Percentiles rank a stretch among this genome's conserved stretches.
Evolutionary conservation across 1,140 invertebrate genomes (phyloP).

Genomic region (Calephelis nemesis): DNA sequence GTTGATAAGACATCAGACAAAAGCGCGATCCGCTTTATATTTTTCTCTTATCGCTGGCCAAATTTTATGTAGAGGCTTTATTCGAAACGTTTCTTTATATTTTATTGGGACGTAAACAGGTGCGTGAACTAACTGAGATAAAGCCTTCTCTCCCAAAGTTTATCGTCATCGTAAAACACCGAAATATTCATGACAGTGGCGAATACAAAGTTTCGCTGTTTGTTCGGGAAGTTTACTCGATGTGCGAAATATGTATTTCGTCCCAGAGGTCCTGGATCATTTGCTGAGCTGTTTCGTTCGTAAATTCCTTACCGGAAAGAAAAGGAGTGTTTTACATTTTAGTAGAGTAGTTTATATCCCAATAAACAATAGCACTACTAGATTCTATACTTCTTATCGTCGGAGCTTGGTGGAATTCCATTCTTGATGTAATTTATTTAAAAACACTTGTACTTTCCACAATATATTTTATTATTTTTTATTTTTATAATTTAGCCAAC

Average conservation of each 20-base stretch:
- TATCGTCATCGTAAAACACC: conserved; percentile 17
- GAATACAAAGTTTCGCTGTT: conserved; percentile 17
- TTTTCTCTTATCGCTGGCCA: conserved; percentile 7
- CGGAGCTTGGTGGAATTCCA: too few species aligned
- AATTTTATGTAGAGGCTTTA: conserved; percentile 18
- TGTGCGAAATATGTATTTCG: conserved; percentile 18
- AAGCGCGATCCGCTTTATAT: conserved; percentile 9
- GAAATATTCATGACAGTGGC: conserved; percentile 15
- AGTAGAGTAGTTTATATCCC: background rate
- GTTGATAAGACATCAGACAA: background rate
- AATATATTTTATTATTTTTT: too few species aligned
- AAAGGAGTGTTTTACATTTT: background rate
- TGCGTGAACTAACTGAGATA: conserved; percentile 18
- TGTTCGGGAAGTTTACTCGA: conserved; percentile 12
- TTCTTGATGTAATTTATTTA: too few species aligned
- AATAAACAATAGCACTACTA: background rate
- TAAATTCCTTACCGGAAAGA: background rate
- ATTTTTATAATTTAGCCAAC: too few species aligned
- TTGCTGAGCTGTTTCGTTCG: background rate
- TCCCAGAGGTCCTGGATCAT: conserved; percentile 15
- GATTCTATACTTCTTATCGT: too few species aligned
- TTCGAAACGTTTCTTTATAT: conserved; percentile 17
- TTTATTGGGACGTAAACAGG: conserved; percentile 18
- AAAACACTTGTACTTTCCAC: too few species aligned
- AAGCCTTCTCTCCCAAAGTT: conserved; percentile 17